Base-by-base conservation (phyloP, 2,113 vertebrate genomes). In the Acinonyx jubatus region DNA sequence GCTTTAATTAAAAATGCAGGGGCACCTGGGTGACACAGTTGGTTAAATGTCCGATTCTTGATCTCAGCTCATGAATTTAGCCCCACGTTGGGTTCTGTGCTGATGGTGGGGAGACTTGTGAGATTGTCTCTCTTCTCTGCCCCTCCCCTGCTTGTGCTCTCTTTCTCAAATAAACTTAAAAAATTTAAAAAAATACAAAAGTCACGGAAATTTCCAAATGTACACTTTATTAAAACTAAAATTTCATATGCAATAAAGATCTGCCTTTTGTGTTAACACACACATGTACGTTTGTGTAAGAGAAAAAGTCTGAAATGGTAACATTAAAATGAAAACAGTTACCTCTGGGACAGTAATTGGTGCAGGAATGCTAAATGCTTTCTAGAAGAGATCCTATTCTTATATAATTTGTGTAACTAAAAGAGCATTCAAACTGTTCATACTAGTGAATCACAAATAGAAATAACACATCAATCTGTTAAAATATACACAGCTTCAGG, bases 201-300 rank as follows among this genome's bases (percentile, higher is more conserved):
- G 31, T n/a, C 48, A 95, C 48, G 65, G 19, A 74, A 85, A 79
- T 90, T 89, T 93, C 36, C 74, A 96, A 82, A 89, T 83, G 18
- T 82, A 8, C 5, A 71, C n/a, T 97, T 95, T 88, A 92, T 90
- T 71, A 84, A 91, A 94, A 82, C 25, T 71, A 97, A 97, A 69
- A 85, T 50, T 96, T 84, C 57, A 92, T 45, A 87, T 45, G 36
- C 63, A 90, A 45, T 79, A 89, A 81, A 85, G 4, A 45, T 88
- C 15, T 76, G 50, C 5, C 55, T 89, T 21, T 81, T 95, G 83
- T 29, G 23, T 89, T 48, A 76, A 74, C 1, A 80, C 0, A 76
- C 0, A 79, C 7, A 65, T 8, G 38, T 8, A 12, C 45, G 8
- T 23, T 68, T 89, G 63, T 82, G 10, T 55, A 96, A 95, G 9